These are phyloP conservation scores for Monodelphis domestica DNA, from an alignment of 2,797 vertebrate genomes.

Conservation along the genomic window DNA sequence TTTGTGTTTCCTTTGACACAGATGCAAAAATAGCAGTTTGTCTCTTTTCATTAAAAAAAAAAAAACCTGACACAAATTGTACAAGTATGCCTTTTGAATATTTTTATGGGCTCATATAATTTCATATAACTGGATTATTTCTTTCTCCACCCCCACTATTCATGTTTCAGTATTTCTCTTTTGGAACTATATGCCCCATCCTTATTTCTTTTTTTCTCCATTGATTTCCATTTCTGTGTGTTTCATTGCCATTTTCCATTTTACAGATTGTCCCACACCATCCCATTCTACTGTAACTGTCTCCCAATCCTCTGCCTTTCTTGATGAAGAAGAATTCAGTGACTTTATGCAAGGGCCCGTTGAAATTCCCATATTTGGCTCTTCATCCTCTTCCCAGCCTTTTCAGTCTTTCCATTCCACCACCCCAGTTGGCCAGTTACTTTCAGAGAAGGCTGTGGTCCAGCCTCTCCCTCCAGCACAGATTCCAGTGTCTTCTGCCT, in stretches of 20 bases:
- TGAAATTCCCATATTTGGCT: slow-evolving; percentile 85
- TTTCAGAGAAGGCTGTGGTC: slow-evolving; percentile 88
- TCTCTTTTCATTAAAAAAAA: slow-evolving; percentile 14
- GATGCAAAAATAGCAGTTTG: slow-evolving; percentile 48
- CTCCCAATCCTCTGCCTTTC: slow-evolving; percentile 89
- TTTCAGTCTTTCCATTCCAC: slow-evolving; percentile 86
- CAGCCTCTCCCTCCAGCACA: slow-evolving; percentile 91
- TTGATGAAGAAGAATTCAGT: slow-evolving; percentile 96
- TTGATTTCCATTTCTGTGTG: slow-evolving; percentile 80
- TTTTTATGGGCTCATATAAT: slow-evolving; percentile 26
- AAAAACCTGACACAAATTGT: background rate
- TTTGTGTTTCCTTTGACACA: slow-evolving; percentile 56
- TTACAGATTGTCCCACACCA: slow-evolving; percentile 96
- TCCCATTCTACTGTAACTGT: slow-evolving; percentile 93
- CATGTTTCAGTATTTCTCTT: slow-evolving; percentile 54
- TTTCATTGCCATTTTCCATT: slow-evolving; percentile 91
- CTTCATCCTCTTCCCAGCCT: slow-evolving; percentile 85
- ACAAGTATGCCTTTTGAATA: slow-evolving; percentile 6
- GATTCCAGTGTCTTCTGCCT: slow-evolving; percentile 87
- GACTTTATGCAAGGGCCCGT: slow-evolving; percentile 97
- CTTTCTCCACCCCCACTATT: slow-evolving; percentile 21
- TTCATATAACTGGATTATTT: slow-evolving; percentile 37
- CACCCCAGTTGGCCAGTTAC: slow-evolving; percentile 82
- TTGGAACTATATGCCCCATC: slow-evolving; percentile 55
- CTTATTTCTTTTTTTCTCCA: slow-evolving; percentile 72